These are phyloP conservation scores for Mercenaria mercenaria DNA, from an alignment of 1,140 invertebrate species.

Conservation along the genomic window DNA sequence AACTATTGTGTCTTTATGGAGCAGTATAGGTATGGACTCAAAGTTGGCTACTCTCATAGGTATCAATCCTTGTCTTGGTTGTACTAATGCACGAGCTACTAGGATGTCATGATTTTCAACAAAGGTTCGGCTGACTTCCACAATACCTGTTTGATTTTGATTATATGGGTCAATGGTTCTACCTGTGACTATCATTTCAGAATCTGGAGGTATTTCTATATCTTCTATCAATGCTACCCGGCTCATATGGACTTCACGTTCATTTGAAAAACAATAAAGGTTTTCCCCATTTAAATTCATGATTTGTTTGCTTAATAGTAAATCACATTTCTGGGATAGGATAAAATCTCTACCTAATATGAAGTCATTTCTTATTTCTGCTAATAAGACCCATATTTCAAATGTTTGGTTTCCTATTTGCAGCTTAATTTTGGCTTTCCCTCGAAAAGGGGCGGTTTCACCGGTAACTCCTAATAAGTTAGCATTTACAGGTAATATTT, in stretches of 20 bases:
- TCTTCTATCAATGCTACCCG: background rate
- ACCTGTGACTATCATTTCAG: conserved; percentile 4
- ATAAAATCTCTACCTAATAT: conserved; percentile 8
- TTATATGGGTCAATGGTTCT: conserved; percentile 29
- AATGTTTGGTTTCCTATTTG: background rate
- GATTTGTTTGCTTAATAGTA: conserved; percentile 14
- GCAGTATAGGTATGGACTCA: background rate
- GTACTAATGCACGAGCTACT: background rate
- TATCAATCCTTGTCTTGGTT: background rate
- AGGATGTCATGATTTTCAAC: background rate
- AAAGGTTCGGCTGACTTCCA: background rate
- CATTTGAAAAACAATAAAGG: conserved; percentile 4
- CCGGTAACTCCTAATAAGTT: background rate
- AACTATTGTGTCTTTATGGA: conserved; percentile 18
- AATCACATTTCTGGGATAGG: background rate
- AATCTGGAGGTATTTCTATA: conserved; percentile 28
- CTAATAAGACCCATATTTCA: conserved; percentile 7
- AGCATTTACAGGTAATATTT: background rate
- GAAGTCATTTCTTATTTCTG: background rate
- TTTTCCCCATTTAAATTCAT: conserved; percentile 1
- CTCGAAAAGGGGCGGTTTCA: background rate
- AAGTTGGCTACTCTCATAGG: conserved; percentile 10
- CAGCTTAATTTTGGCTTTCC: conserved; percentile 7
- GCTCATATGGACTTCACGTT: background rate
- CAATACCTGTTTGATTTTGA: background rate